Percentiles rank a stretch among this genome's conserved stretches.
Evolutionary conservation across 2,888 invertebrate species (phyloP).

Genomic region (Mesodorylaimus sp.): DNA sequence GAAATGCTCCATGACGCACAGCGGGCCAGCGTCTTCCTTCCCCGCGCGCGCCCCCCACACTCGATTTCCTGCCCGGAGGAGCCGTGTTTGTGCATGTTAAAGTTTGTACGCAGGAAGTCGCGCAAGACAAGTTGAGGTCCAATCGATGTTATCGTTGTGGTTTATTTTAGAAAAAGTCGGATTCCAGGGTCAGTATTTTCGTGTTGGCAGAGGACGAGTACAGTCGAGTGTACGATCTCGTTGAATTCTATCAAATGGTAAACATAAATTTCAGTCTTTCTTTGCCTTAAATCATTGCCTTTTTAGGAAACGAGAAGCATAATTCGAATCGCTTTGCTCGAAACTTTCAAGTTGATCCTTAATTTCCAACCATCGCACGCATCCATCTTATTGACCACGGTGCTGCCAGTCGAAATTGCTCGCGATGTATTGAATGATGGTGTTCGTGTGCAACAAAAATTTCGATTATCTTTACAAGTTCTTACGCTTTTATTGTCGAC

Average conservation of each 20-base stretch:
- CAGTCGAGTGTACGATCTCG: neutral
- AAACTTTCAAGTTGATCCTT: neutral
- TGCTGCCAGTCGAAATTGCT: conserved; percentile 1
- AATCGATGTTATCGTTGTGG: no score
- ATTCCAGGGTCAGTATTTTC: neutral
- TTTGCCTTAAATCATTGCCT: neutral
- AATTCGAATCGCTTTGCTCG: neutral
- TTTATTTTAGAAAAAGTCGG: neutral
- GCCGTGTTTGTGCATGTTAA: no score
- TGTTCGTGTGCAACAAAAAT: neutral
- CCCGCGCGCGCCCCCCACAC: no score
- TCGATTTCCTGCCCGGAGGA: no score
- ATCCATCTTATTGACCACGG: neutral
- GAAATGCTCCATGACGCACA: no score
- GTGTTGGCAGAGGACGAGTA: neutral
- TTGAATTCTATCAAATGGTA: conserved; percentile 5
- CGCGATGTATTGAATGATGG: neutral
- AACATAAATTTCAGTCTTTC: neutral
- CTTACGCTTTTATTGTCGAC: neutral
- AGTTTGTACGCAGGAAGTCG: no score
- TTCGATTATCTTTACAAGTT: neutral
- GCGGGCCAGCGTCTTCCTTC: no score
- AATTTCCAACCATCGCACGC: neutral
- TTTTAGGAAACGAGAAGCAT: neutral
- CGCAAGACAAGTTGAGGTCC: no score